These are phyloP conservation scores for Caenorhabditis brenneri DNA, from an alignment of 1,140 invertebrate species.

Conservation along the genomic window DNA sequence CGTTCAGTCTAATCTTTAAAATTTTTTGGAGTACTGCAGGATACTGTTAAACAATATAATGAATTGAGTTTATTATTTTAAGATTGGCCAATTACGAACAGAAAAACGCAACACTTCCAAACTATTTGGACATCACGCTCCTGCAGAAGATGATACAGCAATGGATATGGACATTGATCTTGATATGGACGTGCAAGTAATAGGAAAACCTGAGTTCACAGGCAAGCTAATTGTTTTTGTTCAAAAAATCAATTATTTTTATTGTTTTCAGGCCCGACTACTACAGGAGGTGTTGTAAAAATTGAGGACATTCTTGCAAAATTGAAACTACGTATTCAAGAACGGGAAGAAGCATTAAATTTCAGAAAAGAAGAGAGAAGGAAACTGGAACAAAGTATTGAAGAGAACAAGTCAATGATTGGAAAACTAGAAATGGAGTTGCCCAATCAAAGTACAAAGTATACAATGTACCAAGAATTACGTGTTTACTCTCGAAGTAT, in stretches of 20 bases:
- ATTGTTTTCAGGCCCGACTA: slow-evolving; percentile 30
- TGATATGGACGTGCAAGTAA: slow-evolving; percentile 50
- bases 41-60: no score
- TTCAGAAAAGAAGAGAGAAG: slow-evolving; percentile 38
- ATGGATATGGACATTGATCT: slow-evolving; percentile 48
- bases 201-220: slow-evolving; percentile 23
- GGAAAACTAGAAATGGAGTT: slow-evolving; percentile 47
- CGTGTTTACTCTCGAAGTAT: slow-evolving; percentile 50
- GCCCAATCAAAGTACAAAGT: slow-evolving; percentile 50
- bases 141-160: background rate
- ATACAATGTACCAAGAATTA: slow-evolving; percentile 56
- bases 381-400: slow-evolving; percentile 47
- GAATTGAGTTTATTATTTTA: background rate
- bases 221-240: background rate
- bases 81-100: slow-evolving; percentile 23
- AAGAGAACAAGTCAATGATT: slow-evolving; percentile 51
- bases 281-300: slow-evolving; percentile 14
- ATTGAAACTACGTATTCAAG: slow-evolving; percentile 46
- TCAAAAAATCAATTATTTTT: background rate
- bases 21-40: no score
- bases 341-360: slow-evolving; percentile 51
- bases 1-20: no score
- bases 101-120: slow-evolving; percentile 13
- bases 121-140: slow-evolving; percentile 18
- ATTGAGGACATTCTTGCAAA: slow-evolving; percentile 52